Conservation (phyloP, 2,113 vertebrate genomes). For the Canis aureus region DNA sequence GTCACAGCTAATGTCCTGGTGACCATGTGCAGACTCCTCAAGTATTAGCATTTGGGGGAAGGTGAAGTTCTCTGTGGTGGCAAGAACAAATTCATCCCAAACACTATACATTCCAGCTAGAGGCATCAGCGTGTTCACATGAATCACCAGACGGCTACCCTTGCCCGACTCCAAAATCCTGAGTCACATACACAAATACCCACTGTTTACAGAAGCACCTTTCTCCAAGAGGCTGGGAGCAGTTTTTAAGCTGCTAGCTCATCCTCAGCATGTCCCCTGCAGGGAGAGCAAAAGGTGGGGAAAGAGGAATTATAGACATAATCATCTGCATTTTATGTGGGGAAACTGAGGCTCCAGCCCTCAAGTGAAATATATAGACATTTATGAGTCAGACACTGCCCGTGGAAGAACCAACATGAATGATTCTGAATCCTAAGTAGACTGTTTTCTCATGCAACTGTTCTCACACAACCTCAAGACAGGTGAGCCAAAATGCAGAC, state of each 20-base stretch:
- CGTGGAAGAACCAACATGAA: not conserved
- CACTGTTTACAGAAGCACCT: not conserved
- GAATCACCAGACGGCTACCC: not conserved
- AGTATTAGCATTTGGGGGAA: not conserved
- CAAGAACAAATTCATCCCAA: not conserved
- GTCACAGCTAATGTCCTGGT: not conserved
- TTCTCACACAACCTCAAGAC: not conserved
- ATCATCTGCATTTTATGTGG: not conserved
- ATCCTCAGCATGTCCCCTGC: not conserved
- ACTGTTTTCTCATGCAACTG: not conserved
- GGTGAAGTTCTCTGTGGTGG: not conserved
- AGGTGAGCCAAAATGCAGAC: not conserved
- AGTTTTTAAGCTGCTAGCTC: not conserved
- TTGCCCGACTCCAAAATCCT: not conserved
- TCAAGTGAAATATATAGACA: not conserved
- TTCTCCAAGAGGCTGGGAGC: not conserved
- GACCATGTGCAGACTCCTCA: not conserved
- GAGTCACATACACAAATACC: constrained; percentile 46
- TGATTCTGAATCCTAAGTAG: not conserved
- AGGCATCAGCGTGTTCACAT: not conserved
- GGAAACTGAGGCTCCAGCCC: constrained; percentile 51
- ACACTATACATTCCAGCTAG: not conserved
- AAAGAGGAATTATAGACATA: not conserved
- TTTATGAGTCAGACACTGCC: not conserved
- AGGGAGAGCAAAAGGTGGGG: not conserved